These are phyloP conservation scores for Villa cingulata DNA, from an alignment of 2,888 invertebrate species.

Conservation along the genomic window DNA sequence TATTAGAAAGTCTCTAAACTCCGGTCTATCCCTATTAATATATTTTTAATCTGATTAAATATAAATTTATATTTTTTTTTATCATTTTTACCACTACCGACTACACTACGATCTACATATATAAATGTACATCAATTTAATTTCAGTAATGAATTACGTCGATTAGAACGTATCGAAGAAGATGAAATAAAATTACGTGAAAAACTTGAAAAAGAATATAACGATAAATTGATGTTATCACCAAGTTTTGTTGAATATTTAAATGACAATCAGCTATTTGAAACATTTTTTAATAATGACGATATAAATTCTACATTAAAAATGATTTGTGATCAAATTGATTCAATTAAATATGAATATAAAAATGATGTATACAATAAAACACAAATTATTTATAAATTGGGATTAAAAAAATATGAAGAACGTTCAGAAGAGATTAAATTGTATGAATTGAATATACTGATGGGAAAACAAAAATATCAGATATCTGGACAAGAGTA, in stretches of 20 bases:
- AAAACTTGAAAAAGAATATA: conserved; percentile 34
- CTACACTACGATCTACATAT: too few species aligned
- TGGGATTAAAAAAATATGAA: conserved; percentile 51
- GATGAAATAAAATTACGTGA: conserved; percentile 43
- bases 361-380: conserved; percentile 34
- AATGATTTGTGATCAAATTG: conserved; percentile 46
- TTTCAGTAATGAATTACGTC: neutral
- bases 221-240: conserved; percentile 47
- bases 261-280: conserved; percentile 52
- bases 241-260: conserved; percentile 65
- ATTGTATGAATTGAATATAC: conserved; percentile 44
- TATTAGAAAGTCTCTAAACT: too few species aligned
- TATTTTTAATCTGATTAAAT: too few species aligned
- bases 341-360: conserved; percentile 43
- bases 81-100: too few species aligned
- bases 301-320: conserved; percentile 46
- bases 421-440: conserved; percentile 49
- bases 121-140: too few species aligned
- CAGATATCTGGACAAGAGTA: conserved; percentile 49
- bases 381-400: conserved; percentile 48
- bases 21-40: too few species aligned
- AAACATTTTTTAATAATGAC: conserved; percentile 56
- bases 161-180: conserved; percentile 43
- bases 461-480: conserved; percentile 46
- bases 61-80: neutral